Percentiles rank a stretch among this genome's conserved stretches.
Conservation (phyloP, 2,113 vertebrate species). For the Perca flavescens region DNA sequence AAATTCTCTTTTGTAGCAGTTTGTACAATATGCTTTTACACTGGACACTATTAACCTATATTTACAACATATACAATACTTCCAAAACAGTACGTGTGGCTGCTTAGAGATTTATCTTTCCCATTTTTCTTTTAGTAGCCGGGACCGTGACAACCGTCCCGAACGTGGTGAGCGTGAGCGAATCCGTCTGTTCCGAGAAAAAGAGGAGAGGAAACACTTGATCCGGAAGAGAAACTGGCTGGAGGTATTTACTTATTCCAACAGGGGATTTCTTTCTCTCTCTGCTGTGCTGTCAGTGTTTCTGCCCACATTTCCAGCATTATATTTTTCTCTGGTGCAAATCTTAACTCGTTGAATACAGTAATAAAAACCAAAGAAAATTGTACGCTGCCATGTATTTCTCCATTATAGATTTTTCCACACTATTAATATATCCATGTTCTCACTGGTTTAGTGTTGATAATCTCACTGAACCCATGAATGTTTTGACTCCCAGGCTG, state of each 20-base stretch:
- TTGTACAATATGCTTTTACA: not conserved
- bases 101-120: not conserved
- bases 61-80: not conserved
- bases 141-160: conserved; percentile 84
- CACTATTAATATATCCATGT: too few relatives aligned
- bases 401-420: too few relatives aligned
- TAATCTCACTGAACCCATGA: not conserved
- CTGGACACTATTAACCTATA: not conserved
- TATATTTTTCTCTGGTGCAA: not conserved
- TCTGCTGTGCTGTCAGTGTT: not conserved
- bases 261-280: fast-evolving
- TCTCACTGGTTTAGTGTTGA: not conserved
- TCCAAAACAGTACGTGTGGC: not conserved
- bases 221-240: conserved; percentile 90
- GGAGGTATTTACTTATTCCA: conserved; percentile 71
- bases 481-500: conserved; percentile 74
- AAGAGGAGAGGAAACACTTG: conserved; percentile 90
- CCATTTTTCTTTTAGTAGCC: conserved; percentile 18
- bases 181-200: conserved; percentile 89
- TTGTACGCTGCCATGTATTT: too few relatives aligned
- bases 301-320: not conserved
- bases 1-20: not conserved
- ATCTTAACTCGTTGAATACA: not conserved
- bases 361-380: not conserved
- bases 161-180: conserved; percentile 92